Conservation (phyloP, 2,113 vertebrate genomes). For the Phaethornis superciliosus region DNA sequence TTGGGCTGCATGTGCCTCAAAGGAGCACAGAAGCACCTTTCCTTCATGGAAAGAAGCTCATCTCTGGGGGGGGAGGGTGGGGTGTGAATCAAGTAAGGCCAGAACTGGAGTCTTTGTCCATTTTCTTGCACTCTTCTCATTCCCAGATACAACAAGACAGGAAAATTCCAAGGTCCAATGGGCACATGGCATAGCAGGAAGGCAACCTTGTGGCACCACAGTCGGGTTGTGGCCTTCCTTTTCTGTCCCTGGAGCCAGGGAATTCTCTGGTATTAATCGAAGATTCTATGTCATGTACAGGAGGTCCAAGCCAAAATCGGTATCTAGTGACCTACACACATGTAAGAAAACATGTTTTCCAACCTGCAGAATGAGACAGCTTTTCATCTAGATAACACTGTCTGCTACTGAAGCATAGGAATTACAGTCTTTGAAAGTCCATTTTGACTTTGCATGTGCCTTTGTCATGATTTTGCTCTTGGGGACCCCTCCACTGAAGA, state of each 20-base stretch:
- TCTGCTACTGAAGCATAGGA: not conserved
- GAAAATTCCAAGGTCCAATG: not conserved
- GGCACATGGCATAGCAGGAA: not conserved
- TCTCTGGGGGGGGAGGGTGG: not conserved
- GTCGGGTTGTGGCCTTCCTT: rapidly evolving
- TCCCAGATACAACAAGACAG: not conserved
- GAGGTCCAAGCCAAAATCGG: not conserved
- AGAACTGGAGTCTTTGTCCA: not conserved
- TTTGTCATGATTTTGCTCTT: not conserved
- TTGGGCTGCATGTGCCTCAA: rapidly evolving
- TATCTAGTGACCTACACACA: not conserved
- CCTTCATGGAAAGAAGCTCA: not conserved
- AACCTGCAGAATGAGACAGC: not conserved
- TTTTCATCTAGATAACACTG: not conserved
- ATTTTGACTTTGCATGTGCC: not conserved
- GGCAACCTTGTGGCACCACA: not conserved
- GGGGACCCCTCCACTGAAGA: not conserved
- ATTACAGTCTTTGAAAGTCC: not conserved
- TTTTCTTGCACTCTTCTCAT: not conserved
- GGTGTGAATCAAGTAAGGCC: not conserved
- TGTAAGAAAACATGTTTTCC: not conserved
- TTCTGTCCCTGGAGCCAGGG: not conserved
- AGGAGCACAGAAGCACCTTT: not conserved
- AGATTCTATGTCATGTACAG: not conserved
- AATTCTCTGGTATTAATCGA: not conserved